A percentile compares a stretch with the other conserved stretches of the same genome.
phyloP scores from a whole-genome alignment of 2,797 vertebrate species.

The Megalops cyprinoides region DNA sequence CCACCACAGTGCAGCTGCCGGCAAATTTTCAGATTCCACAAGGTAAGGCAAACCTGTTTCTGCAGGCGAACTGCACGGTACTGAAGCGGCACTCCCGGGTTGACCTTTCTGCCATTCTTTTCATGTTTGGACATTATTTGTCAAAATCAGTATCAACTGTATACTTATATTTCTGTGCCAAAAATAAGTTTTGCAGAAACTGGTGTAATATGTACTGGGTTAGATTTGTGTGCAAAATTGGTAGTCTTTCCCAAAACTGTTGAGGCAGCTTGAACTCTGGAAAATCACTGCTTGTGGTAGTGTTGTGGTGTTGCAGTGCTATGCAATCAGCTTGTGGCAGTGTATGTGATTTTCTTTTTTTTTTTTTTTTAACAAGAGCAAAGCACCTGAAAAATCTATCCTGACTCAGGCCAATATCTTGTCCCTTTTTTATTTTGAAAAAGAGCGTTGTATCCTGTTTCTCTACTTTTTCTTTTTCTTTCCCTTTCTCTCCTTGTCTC shows the following conservation, averaged over 20 bases:
- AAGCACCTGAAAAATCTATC: no score
- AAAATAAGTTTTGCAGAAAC: background rate
- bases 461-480: background rate
- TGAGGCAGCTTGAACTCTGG: no score
- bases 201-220: background rate
- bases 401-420: no score
- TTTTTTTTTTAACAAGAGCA: no score
- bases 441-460: no score
- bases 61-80: background rate
- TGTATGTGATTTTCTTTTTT: no score
- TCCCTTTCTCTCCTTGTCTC: no score
- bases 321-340: no score
- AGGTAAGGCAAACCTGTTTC: conserved; percentile 54
- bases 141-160: background rate
- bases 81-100: background rate
- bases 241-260: background rate
- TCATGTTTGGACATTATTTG: background rate
- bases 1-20: conserved; percentile 61
- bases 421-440: no score
- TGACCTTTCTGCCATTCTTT: background rate
- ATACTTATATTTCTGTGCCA: background rate
- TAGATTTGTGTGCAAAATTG: background rate
- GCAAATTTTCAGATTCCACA: conserved; percentile 73
- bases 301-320: no score
- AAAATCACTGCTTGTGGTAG: no score